Percentiles rank a stretch among this genome's conserved stretches.
phyloP scores from a whole-genome alignment of 2,888 invertebrate genomes.

The Drymonia ruficornis region DNA sequence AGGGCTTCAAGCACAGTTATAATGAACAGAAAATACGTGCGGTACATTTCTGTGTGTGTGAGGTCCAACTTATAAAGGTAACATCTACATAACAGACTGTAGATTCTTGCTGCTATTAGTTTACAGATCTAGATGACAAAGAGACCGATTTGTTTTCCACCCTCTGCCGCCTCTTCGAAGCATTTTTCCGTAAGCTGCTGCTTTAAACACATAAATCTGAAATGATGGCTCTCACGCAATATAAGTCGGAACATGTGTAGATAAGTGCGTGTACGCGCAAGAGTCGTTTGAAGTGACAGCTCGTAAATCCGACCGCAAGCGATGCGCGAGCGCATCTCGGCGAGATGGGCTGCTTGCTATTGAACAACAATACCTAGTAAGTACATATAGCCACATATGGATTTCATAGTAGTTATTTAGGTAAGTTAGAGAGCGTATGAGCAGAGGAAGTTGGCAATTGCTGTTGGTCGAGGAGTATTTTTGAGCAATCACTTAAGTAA shows the following conservation, averaged over 20 bases:
- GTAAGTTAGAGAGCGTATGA: no score
- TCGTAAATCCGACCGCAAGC: conserved; percentile 41
- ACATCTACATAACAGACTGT: no score
- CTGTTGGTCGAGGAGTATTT: no score
- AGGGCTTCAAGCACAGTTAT: no score
- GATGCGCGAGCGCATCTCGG: conserved; percentile 17
- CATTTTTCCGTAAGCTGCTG: conserved; percentile 15
- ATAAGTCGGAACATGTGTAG: conserved; percentile 5
- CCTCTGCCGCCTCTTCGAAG: not conserved
- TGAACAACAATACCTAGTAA: conserved; percentile 8
- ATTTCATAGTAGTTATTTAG: not conserved
- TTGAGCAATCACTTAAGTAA: no score
- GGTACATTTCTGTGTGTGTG: no score
- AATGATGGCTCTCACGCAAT: conserved; percentile 4
- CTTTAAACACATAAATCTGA: not conserved
- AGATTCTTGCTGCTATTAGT: no score
- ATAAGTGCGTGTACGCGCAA: conserved; percentile 7
- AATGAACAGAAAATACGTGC: no score
- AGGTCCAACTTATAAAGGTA: no score
- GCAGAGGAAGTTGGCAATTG: no score
- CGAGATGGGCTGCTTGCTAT: not conserved
- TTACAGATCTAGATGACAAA: not conserved
- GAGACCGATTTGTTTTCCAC: not conserved
- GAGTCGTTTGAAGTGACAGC: conserved; percentile 39
- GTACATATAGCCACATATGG: conserved; percentile 7